Conservation (phyloP, 2,888 invertebrate species). For the Reticulitermes lucifugus region DNA sequence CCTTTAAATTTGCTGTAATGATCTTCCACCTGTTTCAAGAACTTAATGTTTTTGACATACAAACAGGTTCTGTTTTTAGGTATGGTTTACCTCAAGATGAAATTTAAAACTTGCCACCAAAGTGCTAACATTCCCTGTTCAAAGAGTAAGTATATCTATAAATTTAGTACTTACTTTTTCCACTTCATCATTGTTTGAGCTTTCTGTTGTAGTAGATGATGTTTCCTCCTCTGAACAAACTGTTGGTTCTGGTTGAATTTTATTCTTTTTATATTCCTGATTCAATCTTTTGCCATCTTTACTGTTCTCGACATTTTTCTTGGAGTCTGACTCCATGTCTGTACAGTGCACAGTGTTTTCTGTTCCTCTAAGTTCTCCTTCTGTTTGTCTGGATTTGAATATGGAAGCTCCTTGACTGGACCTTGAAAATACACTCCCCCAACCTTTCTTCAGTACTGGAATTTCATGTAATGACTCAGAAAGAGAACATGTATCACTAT, state of each 20-base stretch:
- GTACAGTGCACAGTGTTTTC: neutral
- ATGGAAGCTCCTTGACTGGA: constrained; percentile 3
- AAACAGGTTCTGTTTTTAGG: too few species aligned
- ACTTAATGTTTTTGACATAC: too few species aligned
- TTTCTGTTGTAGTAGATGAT: constrained; percentile 78
- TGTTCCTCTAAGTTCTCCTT: constrained; percentile 30
- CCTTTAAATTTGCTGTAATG: too few species aligned
- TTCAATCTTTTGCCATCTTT: constrained; percentile 56
- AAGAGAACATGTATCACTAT: constrained; percentile 44
- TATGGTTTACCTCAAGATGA: too few species aligned
- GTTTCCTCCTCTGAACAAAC: constrained; percentile 72
- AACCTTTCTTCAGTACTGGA: constrained; percentile 55
- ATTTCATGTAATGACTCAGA: constrained; percentile 44
- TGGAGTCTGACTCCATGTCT: neutral
- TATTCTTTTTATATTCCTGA: constrained; percentile 56
- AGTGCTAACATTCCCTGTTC: too few species aligned
- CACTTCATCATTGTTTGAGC: constrained; percentile 72
- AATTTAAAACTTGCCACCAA: too few species aligned
- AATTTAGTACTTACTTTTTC: constrained; percentile 59
- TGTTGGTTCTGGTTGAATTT: constrained; percentile 46
- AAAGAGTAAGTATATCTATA: too few species aligned
- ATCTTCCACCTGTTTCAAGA: too few species aligned
- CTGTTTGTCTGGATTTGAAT: constrained; percentile 35
- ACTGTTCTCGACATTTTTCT: constrained; percentile 52
- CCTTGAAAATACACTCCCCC: constrained; percentile 44